Conservation (phyloP, 2,797 vertebrate genomes). For the Leuciscus waleckii region DNA sequence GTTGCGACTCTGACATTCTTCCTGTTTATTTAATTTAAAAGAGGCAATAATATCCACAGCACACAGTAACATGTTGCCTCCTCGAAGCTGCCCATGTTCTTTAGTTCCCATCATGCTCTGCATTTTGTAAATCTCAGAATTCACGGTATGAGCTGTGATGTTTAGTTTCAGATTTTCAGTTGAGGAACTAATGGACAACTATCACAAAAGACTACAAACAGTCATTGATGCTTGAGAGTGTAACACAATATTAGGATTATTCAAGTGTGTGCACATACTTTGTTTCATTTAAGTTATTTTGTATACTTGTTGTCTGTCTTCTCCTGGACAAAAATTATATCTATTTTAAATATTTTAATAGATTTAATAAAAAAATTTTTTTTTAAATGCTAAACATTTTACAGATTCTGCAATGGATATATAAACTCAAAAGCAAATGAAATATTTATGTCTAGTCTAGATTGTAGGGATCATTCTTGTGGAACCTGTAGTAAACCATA, state of each 20-base stretch:
- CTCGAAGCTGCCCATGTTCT: background rate
- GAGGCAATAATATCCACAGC: background rate
- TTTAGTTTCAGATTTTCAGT: background rate
- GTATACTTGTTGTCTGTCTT: background rate
- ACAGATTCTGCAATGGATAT: background rate
- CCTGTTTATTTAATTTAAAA: background rate
- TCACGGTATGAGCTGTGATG: background rate
- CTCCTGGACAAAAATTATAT: background rate
- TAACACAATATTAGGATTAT: background rate
- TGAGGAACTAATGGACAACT: background rate
- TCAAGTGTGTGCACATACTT: background rate
- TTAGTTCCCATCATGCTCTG: background rate
- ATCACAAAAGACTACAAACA: background rate
- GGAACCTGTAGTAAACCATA: constrained; percentile 27
- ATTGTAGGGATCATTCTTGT: constrained; percentile 16
- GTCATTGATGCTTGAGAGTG: background rate
- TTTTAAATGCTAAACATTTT: background rate
- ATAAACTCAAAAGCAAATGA: background rate
- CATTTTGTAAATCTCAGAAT: background rate
- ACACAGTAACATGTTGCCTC: background rate
- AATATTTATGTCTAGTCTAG: background rate
- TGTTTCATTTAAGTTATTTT: background rate
- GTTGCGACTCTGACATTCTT: background rate
- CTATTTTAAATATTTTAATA: background rate
- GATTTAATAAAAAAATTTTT: background rate